Evolutionary conservation across 2,797 vertebrate species (phyloP), one percentile per base, ranked within the genome.

Genomic region (Huso huso): DNA sequence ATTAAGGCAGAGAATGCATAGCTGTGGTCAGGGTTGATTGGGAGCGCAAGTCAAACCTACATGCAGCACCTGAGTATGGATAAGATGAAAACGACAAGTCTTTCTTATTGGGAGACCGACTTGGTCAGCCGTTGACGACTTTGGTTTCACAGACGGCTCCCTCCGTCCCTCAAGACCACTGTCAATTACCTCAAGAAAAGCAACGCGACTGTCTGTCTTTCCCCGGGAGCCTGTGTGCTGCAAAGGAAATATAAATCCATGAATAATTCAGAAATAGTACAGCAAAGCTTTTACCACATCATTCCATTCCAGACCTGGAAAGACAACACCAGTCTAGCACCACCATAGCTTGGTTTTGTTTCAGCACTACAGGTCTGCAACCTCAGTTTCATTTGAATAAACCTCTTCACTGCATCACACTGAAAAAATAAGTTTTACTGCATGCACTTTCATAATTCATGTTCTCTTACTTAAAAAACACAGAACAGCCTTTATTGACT

Each of bases 121-220:
- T 11, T 7, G 10, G 6, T 58, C 55, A n/a, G 55, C 55, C 3
- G 11, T 10, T 2, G 55, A 58, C 2, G 12, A 13, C 55, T 58
- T n/a, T 13, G 12, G 55, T n/a, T n/a, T 4, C n/a, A 13, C 55
- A 58, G 55, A 58, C n/a, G 12, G 55, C 12, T 53, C 55, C 55
- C 55, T 37, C 55, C 18, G 18, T 58, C 55, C 55, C 55, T 11
- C 55, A 58, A 58, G 55, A 58, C 55, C 12, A 6, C 55, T 58
- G 55, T 58, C 55, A 58, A n/a, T 58, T 58, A 58, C 12, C 55
- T 58, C 55, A 7, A 58, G 55, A 58, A 58, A 58, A 58, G 15
- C 55, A 58, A 58, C 4, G 55, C 55, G 11, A n/a, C 55, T n/a
- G 55, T 58, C 55, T n/a, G 55, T 58, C 55, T 58, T 58, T 58